Evolutionary conservation across 2,113 vertebrate species (phyloP).

Genomic region (Cebidichthys violaceus): DNA sequence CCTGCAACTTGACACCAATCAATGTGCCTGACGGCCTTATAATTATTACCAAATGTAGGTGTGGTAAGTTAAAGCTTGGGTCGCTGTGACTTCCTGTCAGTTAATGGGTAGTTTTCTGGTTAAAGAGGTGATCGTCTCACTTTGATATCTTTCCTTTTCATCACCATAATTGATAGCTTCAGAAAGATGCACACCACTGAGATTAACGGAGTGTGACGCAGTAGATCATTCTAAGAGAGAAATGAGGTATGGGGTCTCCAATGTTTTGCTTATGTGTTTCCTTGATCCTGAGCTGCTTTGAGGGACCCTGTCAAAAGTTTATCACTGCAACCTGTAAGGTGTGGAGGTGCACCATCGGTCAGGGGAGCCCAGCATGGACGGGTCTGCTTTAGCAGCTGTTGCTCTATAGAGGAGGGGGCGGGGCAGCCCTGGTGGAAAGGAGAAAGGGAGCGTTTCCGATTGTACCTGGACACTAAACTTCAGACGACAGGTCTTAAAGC

Average conservation of each 20-base stretch:
- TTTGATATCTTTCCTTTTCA: slow-evolving; percentile 59
- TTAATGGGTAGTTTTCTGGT: slow-evolving; percentile 40
- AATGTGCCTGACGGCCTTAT: slow-evolving; percentile 56
- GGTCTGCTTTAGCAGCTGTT: slow-evolving; percentile 34
- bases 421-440: neutral
- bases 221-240: neutral
- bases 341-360: neutral
- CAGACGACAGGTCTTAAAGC: neutral
- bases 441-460: slow-evolving; percentile 23
- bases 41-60: slow-evolving; percentile 71
- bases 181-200: slow-evolving; percentile 3
- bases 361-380: neutral
- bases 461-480: slow-evolving; percentile 24
- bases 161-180: slow-evolving; percentile 46
- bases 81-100: slow-evolving; percentile 49
- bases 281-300: neutral
- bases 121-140: slow-evolving; percentile 19
- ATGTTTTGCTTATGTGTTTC: neutral
- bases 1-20: slow-evolving; percentile 54
- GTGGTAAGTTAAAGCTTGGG: slow-evolving; percentile 40
- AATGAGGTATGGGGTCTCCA: neutral
- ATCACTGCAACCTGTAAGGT: slow-evolving; percentile 22
- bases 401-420: slow-evolving; percentile 16
- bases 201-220: neutral
- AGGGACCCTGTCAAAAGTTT: slow-evolving; percentile 11